phyloP scores from a whole-genome alignment of 2,797 vertebrate species.

The Chanos chanos region DNA sequence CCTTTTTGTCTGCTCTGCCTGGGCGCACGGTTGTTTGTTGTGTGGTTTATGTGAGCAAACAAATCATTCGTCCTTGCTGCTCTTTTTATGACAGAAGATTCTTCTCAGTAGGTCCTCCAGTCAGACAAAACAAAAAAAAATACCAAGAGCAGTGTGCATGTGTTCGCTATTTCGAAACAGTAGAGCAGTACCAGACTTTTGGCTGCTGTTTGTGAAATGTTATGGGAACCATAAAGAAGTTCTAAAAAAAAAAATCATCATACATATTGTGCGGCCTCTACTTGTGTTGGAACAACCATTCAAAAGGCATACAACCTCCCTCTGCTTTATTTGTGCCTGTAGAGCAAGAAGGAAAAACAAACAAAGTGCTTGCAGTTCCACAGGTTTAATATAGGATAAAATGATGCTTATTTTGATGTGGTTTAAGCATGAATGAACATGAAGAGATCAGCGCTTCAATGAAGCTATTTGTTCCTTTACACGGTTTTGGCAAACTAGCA shows the following conservation, averaged over 20 bases:
- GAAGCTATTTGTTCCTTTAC: no score
- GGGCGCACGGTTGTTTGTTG: not conserved
- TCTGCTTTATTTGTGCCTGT: conserved; percentile 32
- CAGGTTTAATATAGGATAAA: no score
- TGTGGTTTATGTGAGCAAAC: not conserved
- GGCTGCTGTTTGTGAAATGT: conserved; percentile 26
- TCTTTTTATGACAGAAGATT: not conserved
- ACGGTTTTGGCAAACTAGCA: no score
- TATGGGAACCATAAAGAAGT: conserved; percentile 29
- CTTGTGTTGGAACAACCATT: conserved; percentile 51
- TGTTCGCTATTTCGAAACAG: conserved; percentile 42
- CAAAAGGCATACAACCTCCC: conserved; percentile 26
- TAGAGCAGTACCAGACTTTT: conserved; percentile 44
- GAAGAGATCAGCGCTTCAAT: no score
- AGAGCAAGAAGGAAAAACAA: conserved; percentile 40
- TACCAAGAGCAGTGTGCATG: conserved; percentile 13
- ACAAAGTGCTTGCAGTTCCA: no score
- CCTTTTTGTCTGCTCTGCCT: no score
- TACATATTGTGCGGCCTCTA: not conserved
- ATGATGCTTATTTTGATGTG: no score
- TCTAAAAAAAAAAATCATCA: conserved; percentile 35
- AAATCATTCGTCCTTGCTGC: not conserved
- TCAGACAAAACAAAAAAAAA: not conserved
- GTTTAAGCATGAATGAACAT: no score
- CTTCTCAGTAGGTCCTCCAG: not conserved